A percentile compares a stretch with the other conserved stretches of the same genome.
These are phyloP conservation scores for Cerastis rubricosa DNA, from an alignment of 2,888 invertebrate species.

Conservation along the genomic window DNA sequence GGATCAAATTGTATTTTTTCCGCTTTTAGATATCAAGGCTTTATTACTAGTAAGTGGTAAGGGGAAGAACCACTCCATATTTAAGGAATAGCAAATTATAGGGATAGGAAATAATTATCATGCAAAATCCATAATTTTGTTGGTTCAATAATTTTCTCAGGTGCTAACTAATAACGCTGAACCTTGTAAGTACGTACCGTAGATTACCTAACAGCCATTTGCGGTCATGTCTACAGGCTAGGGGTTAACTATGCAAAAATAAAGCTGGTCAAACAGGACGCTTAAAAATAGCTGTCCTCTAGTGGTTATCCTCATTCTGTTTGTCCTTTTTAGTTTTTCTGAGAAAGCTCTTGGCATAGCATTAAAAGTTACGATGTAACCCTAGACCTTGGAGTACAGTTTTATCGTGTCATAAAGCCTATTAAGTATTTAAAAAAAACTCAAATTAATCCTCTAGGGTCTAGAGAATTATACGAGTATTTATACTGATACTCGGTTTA, in stretches of 20 bases:
- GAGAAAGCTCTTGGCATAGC: background rate
- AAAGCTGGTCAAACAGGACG: conserved; percentile 23
- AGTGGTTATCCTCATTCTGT: background rate
- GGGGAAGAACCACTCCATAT: background rate
- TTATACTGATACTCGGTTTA: background rate
- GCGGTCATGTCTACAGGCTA: background rate
- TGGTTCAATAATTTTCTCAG: conserved; percentile 12
- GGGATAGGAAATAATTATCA: background rate
- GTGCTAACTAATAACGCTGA: background rate
- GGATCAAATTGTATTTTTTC: background rate
- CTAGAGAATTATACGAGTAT: background rate
- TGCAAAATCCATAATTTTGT: background rate
- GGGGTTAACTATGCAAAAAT: conserved; percentile 14
- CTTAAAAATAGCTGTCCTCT: background rate
- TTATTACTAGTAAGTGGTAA: background rate
- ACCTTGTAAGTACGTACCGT: background rate
- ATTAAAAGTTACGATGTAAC: background rate
- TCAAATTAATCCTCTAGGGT: background rate
- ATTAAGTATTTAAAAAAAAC: background rate
- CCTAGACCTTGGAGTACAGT: background rate
- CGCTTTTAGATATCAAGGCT: background rate
- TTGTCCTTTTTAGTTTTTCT: background rate
- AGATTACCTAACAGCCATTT: conserved; percentile 10
- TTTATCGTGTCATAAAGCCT: background rate
- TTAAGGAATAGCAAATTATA: too few species aligned